These are phyloP conservation scores for Amphimallon solstitiale DNA, from an alignment of 2,888 invertebrate species.

Conservation along the genomic window DNA sequence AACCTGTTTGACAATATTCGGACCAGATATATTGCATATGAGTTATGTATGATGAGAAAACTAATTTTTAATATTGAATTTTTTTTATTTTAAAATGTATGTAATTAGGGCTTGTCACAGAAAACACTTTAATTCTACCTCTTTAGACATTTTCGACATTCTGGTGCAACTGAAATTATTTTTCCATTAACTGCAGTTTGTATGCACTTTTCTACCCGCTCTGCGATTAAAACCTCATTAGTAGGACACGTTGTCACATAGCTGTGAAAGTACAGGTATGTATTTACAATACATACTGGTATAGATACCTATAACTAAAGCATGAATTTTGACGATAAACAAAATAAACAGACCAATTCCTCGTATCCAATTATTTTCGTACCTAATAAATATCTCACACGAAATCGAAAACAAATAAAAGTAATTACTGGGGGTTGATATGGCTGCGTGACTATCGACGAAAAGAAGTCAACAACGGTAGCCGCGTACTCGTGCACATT, in stretches of 20 bases:
- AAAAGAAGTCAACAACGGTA: not conserved
- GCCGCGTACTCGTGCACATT: slow-evolving; percentile 51
- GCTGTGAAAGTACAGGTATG: no score
- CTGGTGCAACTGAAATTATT: no score
- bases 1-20: no score
- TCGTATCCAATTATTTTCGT: slow-evolving; percentile 10
- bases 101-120: no score
- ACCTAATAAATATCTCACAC: slow-evolving; percentile 44
- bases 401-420: slow-evolving; percentile 52
- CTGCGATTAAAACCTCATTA: slow-evolving; percentile 18
- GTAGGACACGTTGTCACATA: not conserved
- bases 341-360: slow-evolving; percentile 12
- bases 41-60: no score
- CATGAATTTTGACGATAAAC: slow-evolving; percentile 1
- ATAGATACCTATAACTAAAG: no score
- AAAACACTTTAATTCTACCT: no score
- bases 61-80: no score
- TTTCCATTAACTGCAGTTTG: not conserved
- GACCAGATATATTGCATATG: no score
- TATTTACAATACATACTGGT: no score
- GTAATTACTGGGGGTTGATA: slow-evolving; percentile 59
- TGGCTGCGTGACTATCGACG: slow-evolving; percentile 57
- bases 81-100: no score
- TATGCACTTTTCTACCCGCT: not conserved
- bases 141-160: no score